Base-by-base conservation (phyloP, 2,113 vertebrate genomes). In the Verasper variegatus region DNA sequence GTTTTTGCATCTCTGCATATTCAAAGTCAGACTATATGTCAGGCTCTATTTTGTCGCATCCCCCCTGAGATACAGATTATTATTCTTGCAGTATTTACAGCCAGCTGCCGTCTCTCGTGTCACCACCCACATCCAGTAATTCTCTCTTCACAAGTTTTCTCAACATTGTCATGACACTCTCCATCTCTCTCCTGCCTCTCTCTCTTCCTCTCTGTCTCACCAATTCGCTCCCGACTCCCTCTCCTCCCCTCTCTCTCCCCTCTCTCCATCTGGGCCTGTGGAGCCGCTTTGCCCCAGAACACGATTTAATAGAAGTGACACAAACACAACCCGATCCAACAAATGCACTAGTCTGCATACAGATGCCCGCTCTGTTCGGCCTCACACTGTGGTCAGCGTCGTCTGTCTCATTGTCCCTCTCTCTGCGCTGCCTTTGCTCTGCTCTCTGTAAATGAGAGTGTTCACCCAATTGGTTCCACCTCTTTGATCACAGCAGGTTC, bases 401-500 rank as follows among this genome's bases (percentile, higher is more conserved):
- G 4, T 51, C 65, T 18, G 5, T 5, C 15, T 51, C 47, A 7
- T 2, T 51, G 15, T 18, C 47, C 12, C 40, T 42, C 40, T 13
- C 40, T 42, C 40, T 42, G 10, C 2, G 2, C 47, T 51, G 47
- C 47, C 17, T 18, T 15, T 15, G 21, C 60, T 73, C 40, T 52
- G 21, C 47, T 67, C 74, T 61, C 68, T 68, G 42, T 42, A 64
- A 37, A 76, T 59, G 62, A 51, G 60, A 12, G 42, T 55, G 15
- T 66, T 71, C 65, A 6, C 15, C 61, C 14, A 26, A 69, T 90
- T 84, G 42, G 68, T 87, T 85, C 66, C 77, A 59, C 71, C 78
- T 80, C 70, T 86, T 85, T 86, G 78, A 84, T 88, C 86, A 63
- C 88, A 86, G 89, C 76, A 86, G 85, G 89, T 83, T 42, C 49